These are phyloP conservation scores for Periplaneta americana DNA, from an alignment of 1,140 invertebrate species.

Conservation along the genomic window DNA sequence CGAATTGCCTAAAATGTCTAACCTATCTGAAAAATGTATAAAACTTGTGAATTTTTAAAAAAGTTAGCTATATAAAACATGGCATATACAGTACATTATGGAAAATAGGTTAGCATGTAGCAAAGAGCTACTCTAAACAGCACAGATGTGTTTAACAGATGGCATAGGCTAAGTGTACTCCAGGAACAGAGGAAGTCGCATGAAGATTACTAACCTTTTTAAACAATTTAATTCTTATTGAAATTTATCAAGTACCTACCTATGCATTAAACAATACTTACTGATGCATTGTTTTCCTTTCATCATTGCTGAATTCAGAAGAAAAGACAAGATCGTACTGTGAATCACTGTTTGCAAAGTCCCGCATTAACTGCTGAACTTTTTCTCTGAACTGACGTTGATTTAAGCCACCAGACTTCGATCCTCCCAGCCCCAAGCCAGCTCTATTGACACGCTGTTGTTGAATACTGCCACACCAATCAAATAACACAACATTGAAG, in stretches of 20 bases:
- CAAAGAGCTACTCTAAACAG: no score
- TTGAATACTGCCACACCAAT: not conserved
- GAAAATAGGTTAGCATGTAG: not conserved
- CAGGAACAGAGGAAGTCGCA: no score
- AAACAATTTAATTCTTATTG: no score
- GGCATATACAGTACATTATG: not conserved
- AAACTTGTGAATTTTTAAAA: no score
- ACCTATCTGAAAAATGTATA: no score
- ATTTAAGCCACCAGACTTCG: not conserved
- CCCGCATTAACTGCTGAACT: conserved; percentile 31
- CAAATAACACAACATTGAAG: not conserved
- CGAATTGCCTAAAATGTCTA: no score
- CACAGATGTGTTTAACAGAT: no score
- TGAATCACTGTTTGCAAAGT: conserved; percentile 44
- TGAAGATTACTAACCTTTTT: no score
- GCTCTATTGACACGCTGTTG: not conserved
- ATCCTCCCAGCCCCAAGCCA: not conserved
- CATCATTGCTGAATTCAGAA: conserved; percentile 62
- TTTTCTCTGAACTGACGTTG: conserved; percentile 33
- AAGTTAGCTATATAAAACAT: no score
- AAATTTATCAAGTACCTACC: no score
- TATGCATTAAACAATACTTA: conserved; percentile 29
- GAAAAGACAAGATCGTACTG: conserved; percentile 59
- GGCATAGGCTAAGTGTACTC: no score
- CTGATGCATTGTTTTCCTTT: conserved; percentile 61